Base-by-base conservation (phyloP, 2,797 vertebrate species). In the Lacerta agilis region DNA sequence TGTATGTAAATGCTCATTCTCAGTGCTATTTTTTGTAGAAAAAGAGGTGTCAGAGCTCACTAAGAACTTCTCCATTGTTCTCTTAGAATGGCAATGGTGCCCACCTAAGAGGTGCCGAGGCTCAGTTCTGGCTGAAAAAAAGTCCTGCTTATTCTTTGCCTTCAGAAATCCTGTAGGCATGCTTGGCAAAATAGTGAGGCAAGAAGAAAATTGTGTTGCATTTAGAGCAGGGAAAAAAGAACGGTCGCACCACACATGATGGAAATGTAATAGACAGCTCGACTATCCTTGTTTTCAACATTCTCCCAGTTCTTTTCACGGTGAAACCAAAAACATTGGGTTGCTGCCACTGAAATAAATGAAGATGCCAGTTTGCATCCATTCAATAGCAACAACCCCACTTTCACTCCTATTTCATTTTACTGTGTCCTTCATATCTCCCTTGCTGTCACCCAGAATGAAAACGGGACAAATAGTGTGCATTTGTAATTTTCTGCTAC, bases 311-410 rank as follows among this genome's bases (percentile, higher is more conserved):
- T 27, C 45, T 67, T 88, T 87, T 93, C 33, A 87, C 38, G 86
- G 76, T 72, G 88, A 89, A 94, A 88, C 87, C 82, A 78, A 84
- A 91, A 89, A 83, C 82, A 75, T 41, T 84, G 80, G 73, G 45
- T 83, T 90, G 38, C 91, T 94, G 85, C 83, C 86, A 89, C 6
- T 84, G 87, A 94, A 94, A 91, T 93, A 88, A 94, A 93, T 90
- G 83, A 93, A 94, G 94, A 89, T 91, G 88, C 91, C 90, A 90
- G 79, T 83, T 90, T 83, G 87, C 43, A 89, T 93, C 86, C 86
- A 90, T 82, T 93, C 80, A 86, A 1, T 82, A 82, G 77, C 1
- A 93, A 72, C 85, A 77, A 83, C 88, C 67, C 17, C 73, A 61
- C 41, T 88, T 88, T 58, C 89, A 72, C 90, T 92, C 91, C 80